Conservation (phyloP, 2,888 invertebrate genomes). For the Trachelus iudaicus region DNA sequence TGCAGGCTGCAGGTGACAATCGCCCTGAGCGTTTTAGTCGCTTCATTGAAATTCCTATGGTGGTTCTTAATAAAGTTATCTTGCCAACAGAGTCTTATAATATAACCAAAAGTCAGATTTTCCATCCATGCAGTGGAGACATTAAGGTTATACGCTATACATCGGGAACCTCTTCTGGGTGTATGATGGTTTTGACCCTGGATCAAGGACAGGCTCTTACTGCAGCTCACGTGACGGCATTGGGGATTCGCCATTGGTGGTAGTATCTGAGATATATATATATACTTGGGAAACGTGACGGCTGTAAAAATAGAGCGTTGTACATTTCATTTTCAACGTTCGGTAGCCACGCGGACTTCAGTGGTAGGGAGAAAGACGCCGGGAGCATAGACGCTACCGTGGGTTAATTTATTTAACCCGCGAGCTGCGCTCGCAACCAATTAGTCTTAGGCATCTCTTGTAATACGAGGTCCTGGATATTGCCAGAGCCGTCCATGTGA, state of each 20-base stretch:
- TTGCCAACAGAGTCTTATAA: background rate
- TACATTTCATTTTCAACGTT: background rate
- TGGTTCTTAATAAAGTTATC: conserved; percentile 1
- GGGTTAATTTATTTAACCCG: conserved; percentile 62
- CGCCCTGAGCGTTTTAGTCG: background rate
- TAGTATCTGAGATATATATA: background rate
- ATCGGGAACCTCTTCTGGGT: background rate
- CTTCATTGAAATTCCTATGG: conserved; percentile 2
- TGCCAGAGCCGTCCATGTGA: background rate
- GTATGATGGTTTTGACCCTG: background rate
- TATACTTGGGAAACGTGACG: background rate
- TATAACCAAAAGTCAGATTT: background rate
- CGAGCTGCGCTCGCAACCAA: conserved; percentile 30
- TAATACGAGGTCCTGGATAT: background rate
- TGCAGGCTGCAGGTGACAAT: conserved; percentile 5
- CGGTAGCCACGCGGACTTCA: background rate
- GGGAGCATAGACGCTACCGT: conserved; percentile 8
- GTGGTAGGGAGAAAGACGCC: background rate
- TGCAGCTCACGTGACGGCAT: background rate
- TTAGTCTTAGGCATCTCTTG: conserved; percentile 16
- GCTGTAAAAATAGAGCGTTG: background rate
- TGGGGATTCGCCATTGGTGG: background rate
- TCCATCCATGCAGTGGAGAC: background rate
- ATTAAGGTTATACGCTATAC: background rate
- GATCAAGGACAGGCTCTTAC: background rate